These are phyloP conservation scores for Chironomus striatipennis DNA, from an alignment of 1,140 invertebrate species.

Conservation along the genomic window DNA sequence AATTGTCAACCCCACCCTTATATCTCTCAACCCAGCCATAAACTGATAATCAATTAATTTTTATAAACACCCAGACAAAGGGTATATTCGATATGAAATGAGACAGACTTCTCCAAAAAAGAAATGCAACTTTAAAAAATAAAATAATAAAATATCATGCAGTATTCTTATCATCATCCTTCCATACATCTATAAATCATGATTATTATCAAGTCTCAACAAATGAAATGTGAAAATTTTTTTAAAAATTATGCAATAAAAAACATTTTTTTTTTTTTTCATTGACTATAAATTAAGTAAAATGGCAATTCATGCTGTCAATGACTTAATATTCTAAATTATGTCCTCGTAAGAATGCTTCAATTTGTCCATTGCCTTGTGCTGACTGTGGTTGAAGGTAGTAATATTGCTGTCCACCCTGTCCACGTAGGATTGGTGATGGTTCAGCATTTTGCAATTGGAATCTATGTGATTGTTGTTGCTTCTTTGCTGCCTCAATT, in stretches of 20 bases:
- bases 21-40: too few species aligned
- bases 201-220: too few species aligned
- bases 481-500: slow-evolving; percentile 39
- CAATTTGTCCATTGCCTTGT: slow-evolving; percentile 58
- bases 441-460: slow-evolving; percentile 40
- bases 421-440: slow-evolving; percentile 30
- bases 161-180: not conserved
- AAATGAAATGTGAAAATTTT: not conserved
- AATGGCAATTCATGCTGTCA: not conserved
- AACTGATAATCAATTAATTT: too few species aligned
- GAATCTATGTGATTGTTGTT: slow-evolving; percentile 36
- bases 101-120: too few species aligned
- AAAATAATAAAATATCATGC: too few species aligned
- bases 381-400: slow-evolving; percentile 52
- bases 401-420: slow-evolving; percentile 48
- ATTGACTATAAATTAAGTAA: not conserved
- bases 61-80: too few species aligned
- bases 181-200: not conserved
- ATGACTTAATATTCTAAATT: slow-evolving; percentile 44
- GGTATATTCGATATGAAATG: too few species aligned
- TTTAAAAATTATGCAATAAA: not conserved
- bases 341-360: slow-evolving; percentile 67
- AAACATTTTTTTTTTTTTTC: not conserved
- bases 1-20: too few species aligned
- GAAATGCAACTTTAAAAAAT: too few species aligned